Conservation (phyloP, 2,888 invertebrate species). For the Pristionchus japonicus region DNA sequence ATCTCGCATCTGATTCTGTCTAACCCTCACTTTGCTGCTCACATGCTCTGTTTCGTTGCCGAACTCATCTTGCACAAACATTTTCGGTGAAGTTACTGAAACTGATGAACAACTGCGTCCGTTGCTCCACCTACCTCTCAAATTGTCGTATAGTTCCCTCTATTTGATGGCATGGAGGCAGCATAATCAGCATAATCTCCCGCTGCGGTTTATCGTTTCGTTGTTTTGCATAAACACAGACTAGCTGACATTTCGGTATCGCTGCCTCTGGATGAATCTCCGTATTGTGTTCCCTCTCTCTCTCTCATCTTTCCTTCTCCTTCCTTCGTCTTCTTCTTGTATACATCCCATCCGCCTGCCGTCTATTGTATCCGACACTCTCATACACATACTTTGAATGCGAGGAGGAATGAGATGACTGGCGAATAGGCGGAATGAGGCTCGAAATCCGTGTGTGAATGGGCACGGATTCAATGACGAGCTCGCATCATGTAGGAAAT, state of each 20-base stretch:
- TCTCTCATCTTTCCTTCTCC: neutral
- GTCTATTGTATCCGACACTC: slow-evolving; percentile 23
- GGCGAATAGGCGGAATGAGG: neutral
- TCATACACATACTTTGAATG: neutral
- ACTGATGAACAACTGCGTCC: no score
- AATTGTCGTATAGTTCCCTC: neutral
- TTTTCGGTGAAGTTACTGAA: no score
- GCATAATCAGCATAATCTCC: slow-evolving; percentile 23
- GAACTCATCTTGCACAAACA: no score
- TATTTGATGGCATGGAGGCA: neutral
- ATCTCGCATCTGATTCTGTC: neutral
- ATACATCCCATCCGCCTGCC: neutral
- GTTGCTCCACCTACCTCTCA: neutral
- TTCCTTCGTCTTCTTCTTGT: neutral
- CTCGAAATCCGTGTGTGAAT: neutral
- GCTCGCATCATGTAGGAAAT: neutral
- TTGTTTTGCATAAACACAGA: neutral
- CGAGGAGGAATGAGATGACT: neutral
- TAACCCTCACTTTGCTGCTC: no score
- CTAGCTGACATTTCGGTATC: slow-evolving; percentile 18
- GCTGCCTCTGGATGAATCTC: neutral
- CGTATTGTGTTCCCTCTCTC: neutral
- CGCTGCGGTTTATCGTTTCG: neutral
- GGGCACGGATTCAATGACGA: neutral
- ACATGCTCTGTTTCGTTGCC: no score